Base-by-base conservation (phyloP, 2,797 vertebrate genomes). In the Pagetopsis macropterus region DNA sequence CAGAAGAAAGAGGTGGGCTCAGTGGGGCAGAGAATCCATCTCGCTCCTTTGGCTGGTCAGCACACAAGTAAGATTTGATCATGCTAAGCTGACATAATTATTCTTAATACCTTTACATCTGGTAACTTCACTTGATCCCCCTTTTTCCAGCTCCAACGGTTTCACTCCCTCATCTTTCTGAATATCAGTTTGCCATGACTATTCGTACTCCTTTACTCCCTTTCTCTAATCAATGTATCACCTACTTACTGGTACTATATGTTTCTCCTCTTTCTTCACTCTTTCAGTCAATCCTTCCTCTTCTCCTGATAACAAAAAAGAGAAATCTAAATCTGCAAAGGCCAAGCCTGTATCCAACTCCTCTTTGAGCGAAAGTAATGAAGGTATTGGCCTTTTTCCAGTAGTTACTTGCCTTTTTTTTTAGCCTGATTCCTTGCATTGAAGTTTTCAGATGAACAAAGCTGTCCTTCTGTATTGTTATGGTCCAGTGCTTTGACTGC, bases 1-100 rank as follows among this genome's bases (percentile, higher is more conserved):
- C 95, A 97, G 78, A 99, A 99, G 94, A 98, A 97, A 90, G 97
- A 99, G 87, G 95, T 96, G 83, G 97, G 96, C 67, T 97, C 98
- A 12, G 94, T 97, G 70, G 97, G 96, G 67, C 97, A 98, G 82
- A 95, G 96, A 82, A 95, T 98, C 90, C 98, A 99, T 64, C 94
- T 98, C 0, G 96, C 96, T 21, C 95, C 97, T 56, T 82, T 97
- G 41, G 94, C 90, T 41, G 88, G 93, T 6, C 85, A 94, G 52
- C 86, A 95, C 72, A 84, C 95, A 43, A 95, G 97, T 99, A 95
- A 94, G 95, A 51, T 77, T 65, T 78, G 31, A 55, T 66, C 9
- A 17, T 23, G 6, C 11, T 9, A 33, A 69, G 55, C 19, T 27
- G 15, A 21, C 12, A 68, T 44, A 55, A 55, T 52, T 0, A 65